phyloP scores from a whole-genome alignment of 2,888 invertebrate species.

The Phaonia tiefii region DNA sequence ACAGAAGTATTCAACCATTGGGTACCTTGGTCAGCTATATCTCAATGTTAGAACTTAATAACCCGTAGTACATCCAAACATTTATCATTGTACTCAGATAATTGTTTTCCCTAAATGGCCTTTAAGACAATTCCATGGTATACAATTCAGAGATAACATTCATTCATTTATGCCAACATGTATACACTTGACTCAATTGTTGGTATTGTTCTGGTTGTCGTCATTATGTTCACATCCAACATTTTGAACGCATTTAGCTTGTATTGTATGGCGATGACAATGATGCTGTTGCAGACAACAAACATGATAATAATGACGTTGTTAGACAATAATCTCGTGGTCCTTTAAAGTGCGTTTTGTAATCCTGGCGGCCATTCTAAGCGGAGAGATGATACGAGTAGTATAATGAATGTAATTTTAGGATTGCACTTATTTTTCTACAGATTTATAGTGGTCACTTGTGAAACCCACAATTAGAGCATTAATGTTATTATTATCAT shows the following conservation, averaged over 20 bases:
- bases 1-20: no score
- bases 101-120: neutral
- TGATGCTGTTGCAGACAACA: neutral
- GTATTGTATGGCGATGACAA: slow-evolving; percentile 18
- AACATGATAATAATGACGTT: neutral
- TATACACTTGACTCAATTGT: slow-evolving; percentile 43
- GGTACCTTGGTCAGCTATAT: no score
- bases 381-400: no score
- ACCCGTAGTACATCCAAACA: no score
- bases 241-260: neutral
- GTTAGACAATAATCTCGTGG: neutral
- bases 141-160: slow-evolving; percentile 5
- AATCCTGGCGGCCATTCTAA: no score
- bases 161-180: slow-evolving; percentile 33
- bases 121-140: slow-evolving; percentile 10
- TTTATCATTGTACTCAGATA: no score
- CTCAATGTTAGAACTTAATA: no score
- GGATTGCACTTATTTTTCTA: slow-evolving; percentile 37
- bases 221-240: slow-evolving; percentile 71
- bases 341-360: no score
- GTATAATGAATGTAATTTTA: slow-evolving; percentile 47
- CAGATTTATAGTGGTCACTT: slow-evolving; percentile 46
- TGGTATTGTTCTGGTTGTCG: slow-evolving; percentile 72
- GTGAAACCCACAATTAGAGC: slow-evolving; percentile 6
- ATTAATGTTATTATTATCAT: neutral